phyloP scores from a whole-genome alignment of 1,140 invertebrate genomes.

The Aphidius ervi region DNA sequence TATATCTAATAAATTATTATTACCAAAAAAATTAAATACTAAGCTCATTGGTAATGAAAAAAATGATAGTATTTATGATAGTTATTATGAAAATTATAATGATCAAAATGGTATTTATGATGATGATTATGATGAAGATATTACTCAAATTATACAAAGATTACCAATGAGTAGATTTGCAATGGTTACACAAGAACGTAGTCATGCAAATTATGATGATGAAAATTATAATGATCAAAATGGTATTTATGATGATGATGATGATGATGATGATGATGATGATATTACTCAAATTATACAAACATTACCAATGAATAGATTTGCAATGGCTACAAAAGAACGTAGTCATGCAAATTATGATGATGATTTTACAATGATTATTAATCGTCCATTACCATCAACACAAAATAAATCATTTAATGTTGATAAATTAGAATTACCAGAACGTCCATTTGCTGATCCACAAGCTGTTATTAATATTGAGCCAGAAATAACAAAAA shows the following conservation, averaged over 20 bases:
- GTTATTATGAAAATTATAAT: constrained; percentile 4
- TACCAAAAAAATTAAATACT: too few relatives aligned
- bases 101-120: neutral
- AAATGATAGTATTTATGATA: too few relatives aligned
- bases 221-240: neutral
- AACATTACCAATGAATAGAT: too few relatives aligned
- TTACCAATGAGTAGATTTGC: too few relatives aligned
- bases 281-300: neutral
- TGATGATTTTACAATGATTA: constrained; percentile 38
- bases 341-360: constrained; percentile 15
- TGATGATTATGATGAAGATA: constrained; percentile 17
- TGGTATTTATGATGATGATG: too few relatives aligned
- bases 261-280: constrained; percentile 18
- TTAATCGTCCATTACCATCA: constrained; percentile 15
- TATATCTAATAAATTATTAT: neutral
- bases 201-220: constrained; percentile 22
- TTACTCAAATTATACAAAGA: too few relatives aligned
- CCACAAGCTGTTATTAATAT: neutral
- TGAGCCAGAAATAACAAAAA: constrained; percentile 30
- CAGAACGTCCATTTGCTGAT: constrained; percentile 24
- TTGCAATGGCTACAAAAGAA: too few relatives aligned
- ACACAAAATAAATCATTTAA: constrained; percentile 27
- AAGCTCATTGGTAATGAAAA: too few relatives aligned
- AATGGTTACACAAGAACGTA: too few relatives aligned
- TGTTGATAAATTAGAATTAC: constrained; percentile 34